These are phyloP conservation scores for Pyxicephalus adspersus DNA, from an alignment of 2,113 vertebrate species.

Conservation along the genomic window DNA sequence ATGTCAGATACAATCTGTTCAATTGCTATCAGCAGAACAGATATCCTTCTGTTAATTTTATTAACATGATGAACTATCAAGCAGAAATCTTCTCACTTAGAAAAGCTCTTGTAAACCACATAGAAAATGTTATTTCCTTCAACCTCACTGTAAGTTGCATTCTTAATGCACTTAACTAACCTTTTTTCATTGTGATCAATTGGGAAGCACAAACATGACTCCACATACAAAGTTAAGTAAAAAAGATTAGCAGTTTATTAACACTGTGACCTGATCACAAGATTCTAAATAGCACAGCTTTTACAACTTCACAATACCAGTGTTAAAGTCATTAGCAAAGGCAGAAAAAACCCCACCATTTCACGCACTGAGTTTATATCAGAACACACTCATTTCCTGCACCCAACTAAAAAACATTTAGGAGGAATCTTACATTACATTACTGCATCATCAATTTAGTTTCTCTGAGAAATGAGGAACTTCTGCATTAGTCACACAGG, in stretches of 20 bases:
- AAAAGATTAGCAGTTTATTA: background rate
- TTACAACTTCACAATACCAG: background rate
- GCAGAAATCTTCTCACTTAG: background rate
- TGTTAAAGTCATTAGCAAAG: background rate
- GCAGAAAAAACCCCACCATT: background rate
- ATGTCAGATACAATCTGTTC: too few relatives aligned
- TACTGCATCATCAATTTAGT: background rate
- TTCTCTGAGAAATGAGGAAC: background rate
- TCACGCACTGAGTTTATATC: too few relatives aligned
- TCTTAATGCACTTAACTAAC: background rate
- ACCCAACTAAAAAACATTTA: too few relatives aligned
- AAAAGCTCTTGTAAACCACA: background rate
- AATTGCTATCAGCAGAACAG: too few relatives aligned
- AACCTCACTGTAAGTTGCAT: background rate
- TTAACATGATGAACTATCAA: too few relatives aligned
- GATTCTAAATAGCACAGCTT: background rate
- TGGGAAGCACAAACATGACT: background rate
- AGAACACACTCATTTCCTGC: too few relatives aligned
- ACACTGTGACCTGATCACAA: background rate
- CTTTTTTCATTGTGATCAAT: background rate
- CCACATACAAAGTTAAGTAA: background rate
- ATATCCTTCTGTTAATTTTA: too few relatives aligned
- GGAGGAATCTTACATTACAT: too few relatives aligned
- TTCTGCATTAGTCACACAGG: background rate
- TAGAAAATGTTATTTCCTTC: background rate